Conservation (phyloP, 2,888 invertebrate species). For the Imbricaverruca yamaguchii region DNA sequence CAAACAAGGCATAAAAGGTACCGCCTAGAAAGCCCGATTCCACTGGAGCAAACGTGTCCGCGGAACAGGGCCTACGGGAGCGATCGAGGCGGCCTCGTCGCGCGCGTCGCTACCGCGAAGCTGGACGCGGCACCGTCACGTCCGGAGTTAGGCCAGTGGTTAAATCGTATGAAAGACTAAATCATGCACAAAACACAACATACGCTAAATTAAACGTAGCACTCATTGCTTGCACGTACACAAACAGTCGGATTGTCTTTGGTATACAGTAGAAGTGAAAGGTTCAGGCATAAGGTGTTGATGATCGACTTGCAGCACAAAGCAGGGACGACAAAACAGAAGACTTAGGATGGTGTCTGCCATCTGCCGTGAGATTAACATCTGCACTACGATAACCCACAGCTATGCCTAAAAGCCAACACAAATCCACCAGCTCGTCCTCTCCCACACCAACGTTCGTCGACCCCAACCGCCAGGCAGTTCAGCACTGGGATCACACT, state of each 20-base stretch:
- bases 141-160: background rate
- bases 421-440: background rate
- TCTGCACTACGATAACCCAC: background rate
- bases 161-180: constrained; percentile 18
- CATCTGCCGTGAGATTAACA: too few relatives aligned
- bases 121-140: background rate
- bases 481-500: background rate
- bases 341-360: too few relatives aligned
- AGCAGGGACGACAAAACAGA: too few relatives aligned
- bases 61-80: background rate
- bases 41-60: background rate
- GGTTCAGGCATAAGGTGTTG: background rate
- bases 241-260: constrained; percentile 8
- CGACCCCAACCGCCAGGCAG: background rate
- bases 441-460: background rate
- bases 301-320: background rate
- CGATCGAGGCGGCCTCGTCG: background rate
- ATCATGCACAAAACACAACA: constrained; percentile 19
- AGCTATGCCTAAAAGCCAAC: constrained; percentile 7
- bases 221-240: background rate
- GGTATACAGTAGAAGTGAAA: constrained; percentile 17
- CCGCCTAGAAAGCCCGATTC: background rate
- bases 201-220: background rate
- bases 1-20: background rate
- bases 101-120: background rate